Evolutionary conservation across 1,140 invertebrate genomes (phyloP).

Genomic region (Platyscapa corneri): DNA sequence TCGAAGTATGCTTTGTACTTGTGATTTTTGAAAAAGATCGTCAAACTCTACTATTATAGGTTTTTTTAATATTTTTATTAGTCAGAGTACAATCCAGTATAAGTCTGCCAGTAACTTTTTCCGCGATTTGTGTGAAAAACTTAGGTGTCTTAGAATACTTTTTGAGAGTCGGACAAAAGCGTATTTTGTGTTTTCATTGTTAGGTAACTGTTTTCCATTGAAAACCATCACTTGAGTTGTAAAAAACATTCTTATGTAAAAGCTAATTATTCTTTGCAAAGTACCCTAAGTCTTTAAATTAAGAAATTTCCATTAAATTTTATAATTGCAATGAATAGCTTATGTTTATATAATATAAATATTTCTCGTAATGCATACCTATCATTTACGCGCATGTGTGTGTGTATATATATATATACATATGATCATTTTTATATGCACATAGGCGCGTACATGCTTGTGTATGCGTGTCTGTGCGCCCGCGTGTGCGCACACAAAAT

Average conservation of each 20-base stretch:
- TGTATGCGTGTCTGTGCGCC: not conserved
- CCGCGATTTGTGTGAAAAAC: not conserved
- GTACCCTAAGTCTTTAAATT: conserved; percentile 3
- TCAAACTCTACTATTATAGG: conserved; percentile 6
- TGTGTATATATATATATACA: not conserved
- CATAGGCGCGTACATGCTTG: not conserved
- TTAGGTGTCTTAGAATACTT: conserved; percentile 13
- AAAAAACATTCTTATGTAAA: conserved; percentile 7
- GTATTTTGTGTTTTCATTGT: conserved; percentile 13
- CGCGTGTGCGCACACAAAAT: conserved; percentile 8
- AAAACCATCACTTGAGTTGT: conserved; percentile 21
- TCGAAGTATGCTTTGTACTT: conserved; percentile 30
- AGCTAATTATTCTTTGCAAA: not conserved
- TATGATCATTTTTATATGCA: not conserved
- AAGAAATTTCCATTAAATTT: not conserved
- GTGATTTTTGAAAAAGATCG: conserved; percentile 29
- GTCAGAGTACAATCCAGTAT: conserved; percentile 31
- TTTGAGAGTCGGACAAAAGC: conserved; percentile 4
- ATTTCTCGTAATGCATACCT: not conserved
- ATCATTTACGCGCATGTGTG: not conserved
- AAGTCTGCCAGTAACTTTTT: conserved; percentile 5
- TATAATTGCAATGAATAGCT: conserved; percentile 6
- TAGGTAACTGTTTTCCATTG: conserved; percentile 28
- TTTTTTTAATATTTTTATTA: conserved; percentile 46
- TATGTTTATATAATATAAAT: not conserved